These are phyloP conservation scores for Vanessa cardui DNA, from an alignment of 2,888 invertebrate species.

Conservation along the genomic window DNA sequence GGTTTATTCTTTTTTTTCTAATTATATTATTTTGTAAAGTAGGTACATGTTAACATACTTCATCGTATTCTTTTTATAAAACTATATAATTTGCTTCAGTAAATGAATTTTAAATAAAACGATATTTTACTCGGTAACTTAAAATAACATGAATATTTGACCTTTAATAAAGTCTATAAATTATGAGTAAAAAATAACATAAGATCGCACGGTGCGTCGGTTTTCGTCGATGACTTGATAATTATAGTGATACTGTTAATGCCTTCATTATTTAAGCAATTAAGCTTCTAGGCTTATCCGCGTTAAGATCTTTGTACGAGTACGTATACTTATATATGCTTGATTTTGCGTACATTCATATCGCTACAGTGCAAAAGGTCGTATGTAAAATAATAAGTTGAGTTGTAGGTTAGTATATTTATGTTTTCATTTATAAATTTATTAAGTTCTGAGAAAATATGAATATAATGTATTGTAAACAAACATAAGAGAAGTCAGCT, in stretches of 20 bases:
- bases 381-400: too few relatives aligned
- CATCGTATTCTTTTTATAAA: not conserved
- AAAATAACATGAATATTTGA: constrained; percentile 19
- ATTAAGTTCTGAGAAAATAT: too few relatives aligned
- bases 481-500: too few relatives aligned
- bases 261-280: constrained; percentile 11
- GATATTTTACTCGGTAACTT: not conserved
- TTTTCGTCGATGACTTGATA: constrained; percentile 17
- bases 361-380: too few relatives aligned
- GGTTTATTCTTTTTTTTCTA: too few relatives aligned
- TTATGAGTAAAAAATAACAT: constrained; percentile 1
- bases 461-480: too few relatives aligned
- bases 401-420: too few relatives aligned
- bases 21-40: too few relatives aligned
- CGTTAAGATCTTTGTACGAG: not conserved
- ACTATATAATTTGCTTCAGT: not conserved
- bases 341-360: too few relatives aligned
- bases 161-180: constrained; percentile 15
- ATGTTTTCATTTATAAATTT: too few relatives aligned
- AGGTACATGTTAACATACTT: too few relatives aligned
- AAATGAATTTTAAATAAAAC: constrained; percentile 6
- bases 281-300: not conserved
- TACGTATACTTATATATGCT: not conserved
- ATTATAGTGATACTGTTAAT: constrained; percentile 10
- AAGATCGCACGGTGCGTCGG: constrained; percentile 9